Base-by-base conservation (phyloP, 92 coral and sea anemone genomes). In the Montipora capitata region DNA sequence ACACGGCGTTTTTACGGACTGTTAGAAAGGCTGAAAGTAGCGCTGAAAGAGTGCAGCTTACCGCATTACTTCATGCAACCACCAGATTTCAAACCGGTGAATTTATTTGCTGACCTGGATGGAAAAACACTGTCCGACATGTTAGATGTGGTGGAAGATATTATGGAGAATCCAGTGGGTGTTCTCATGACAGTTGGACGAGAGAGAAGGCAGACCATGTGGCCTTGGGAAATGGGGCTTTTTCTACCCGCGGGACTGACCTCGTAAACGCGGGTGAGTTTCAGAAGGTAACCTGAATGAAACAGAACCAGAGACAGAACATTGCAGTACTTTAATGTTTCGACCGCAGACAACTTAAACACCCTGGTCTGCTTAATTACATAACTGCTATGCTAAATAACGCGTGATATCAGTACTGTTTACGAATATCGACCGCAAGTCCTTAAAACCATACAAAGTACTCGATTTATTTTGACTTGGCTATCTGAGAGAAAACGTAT, bases 221-320 rank as follows among this genome's bases (percentile, higher is more conserved):
- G 99, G 99, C 99, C 99, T 0, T 98, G 99, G 99, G 99, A 98
- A n/a, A 89, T 90, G 59, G 98, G 94, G 5, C 89, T 96, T 52
- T 63, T 96, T 75, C 66, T 95, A 8, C 96, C 98, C n/a, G 93
- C 94, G 10, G 95, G 91, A 71, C 40, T 91, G 27, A 68, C 83
- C 65, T 73, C 85, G 71, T 80, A 76, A 65, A 38, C 20, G 14
- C 65, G 44, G 72, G 87, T 72, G 39, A 83, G 87, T 42, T 72
- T 5, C 10, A 27, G 35, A 27, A 27, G 35, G 35, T 27, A 27
- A 27, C 35, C 35, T 27, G 35, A 27, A 27, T 27, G 35, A 27
- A 27, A 27, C 35, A 27, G 35, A 27, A 27, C 35, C 35, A 27
- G 35, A 27, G 35, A 27, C 2, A 27, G 0, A 27, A 27, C 35